Conservation (phyloP, 1,140 invertebrate genomes). For the Lepidotrigona ventralis region DNA sequence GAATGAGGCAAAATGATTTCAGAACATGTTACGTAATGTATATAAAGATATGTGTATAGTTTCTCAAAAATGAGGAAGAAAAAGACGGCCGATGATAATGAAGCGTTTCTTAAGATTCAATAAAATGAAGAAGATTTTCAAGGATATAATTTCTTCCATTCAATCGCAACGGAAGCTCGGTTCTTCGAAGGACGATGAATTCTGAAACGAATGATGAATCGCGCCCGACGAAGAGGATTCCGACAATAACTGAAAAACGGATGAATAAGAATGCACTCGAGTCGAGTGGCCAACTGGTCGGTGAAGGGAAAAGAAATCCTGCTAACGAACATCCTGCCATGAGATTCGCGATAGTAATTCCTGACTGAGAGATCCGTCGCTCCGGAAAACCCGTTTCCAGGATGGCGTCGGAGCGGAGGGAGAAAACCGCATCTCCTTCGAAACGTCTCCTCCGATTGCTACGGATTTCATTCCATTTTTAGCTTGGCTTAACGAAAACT, state of each 20-base stretch:
- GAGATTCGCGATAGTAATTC: constrained; percentile 50
- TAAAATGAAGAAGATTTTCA: constrained; percentile 5
- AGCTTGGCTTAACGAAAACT: constrained; percentile 30
- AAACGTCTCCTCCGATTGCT: constrained; percentile 36
- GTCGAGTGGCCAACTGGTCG: constrained; percentile 52
- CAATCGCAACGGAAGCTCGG: constrained; percentile 10
- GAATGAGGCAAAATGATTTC: too few species aligned
- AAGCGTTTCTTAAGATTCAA: constrained; percentile 12
- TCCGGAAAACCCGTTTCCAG: constrained; percentile 50
- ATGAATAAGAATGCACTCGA: constrained; percentile 53
- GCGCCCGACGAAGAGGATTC: constrained; percentile 29
- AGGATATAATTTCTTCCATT: constrained; percentile 19
- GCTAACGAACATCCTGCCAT: constrained; percentile 65
- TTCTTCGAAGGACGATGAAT: constrained; percentile 13
- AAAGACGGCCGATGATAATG: background rate
- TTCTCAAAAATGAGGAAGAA: background rate
- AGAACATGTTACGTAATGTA: background rate
- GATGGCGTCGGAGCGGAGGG: background rate
- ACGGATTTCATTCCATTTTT: constrained; percentile 34
- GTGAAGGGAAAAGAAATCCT: constrained; percentile 54
- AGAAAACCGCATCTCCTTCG: constrained; percentile 29
- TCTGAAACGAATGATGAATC: constrained; percentile 48
- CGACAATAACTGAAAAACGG: constrained; percentile 48
- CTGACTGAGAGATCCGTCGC: constrained; percentile 38
- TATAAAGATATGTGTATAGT: background rate